Evolutionary conservation across 1,140 invertebrate genomes (phyloP), one percentile per base, ranked within the genome.

Genomic region (Littorina saxatilis): DNA sequence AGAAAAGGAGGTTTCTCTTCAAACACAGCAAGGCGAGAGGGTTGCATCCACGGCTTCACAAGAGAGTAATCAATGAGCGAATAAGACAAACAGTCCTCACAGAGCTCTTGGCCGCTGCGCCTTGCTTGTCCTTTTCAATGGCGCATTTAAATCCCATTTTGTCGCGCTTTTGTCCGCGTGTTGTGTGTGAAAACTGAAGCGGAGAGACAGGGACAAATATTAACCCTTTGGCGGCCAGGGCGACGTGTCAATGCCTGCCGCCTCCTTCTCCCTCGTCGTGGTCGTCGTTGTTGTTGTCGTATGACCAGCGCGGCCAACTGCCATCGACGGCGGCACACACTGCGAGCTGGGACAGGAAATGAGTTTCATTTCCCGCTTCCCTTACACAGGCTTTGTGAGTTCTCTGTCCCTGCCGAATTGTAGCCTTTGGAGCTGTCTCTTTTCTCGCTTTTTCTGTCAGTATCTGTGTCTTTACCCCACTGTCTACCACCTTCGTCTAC

Each of bases 141-240:
- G 50, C 50, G 52, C 74, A 76, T 76, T 76, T 76, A 76, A 76
- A 76, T 76, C 74, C 74, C 50, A 76, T 76, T 76, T 76, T 76
- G 74, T 58, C 50, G 74, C 74, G 32, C 50, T 58, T 76, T 76
- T 76, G 74, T 76, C 35, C 50, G 7, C 11, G 29, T 76, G 74
- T 76, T 76, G 50, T 76, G 74, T 37, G 50, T 76, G 74, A 76
- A 76, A 76, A 76, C 74, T 23, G 29, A 32, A 17, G 74, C 47
- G 35, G 11, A 23, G 47, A 47, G 74, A 58, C 29, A 23, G 50
- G 74, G 74, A 55, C 74, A 76, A 76, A 76, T 76, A 76, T 76
- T 76, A 76, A 76, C 52, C 72, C 52, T 76, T 52, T 37, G 20
- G 20, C 35, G 68, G 1, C 35, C 29, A 27, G 5, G 17, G 17